These are phyloP conservation scores for Hypsibius dujardini DNA, from an alignment of 1,140 invertebrate species.

Conservation along the genomic window DNA sequence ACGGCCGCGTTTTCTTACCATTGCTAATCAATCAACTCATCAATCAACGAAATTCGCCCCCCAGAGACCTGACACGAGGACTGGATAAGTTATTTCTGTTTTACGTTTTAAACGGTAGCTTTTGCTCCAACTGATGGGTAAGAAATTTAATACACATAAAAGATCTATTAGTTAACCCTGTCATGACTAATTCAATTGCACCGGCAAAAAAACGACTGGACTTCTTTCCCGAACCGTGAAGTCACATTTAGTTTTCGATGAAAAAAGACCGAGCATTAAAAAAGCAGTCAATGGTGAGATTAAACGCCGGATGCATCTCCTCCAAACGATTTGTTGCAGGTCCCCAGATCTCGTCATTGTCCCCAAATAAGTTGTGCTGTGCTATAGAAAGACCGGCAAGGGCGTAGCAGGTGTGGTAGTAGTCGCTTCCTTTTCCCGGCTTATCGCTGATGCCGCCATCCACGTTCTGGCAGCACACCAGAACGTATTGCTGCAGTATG, in stretches of 20 bases:
- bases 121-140: too few species aligned
- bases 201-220: too few species aligned
- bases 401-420: conserved; percentile 91
- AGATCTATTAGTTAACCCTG: too few species aligned
- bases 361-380: conserved; percentile 43
- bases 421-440: conserved; percentile 78
- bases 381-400: conserved; percentile 82
- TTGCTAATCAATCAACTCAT: too few species aligned
- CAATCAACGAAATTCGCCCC: too few species aligned
- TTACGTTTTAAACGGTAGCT: too few species aligned
- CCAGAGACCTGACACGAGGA: too few species aligned
- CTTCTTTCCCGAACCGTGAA: too few species aligned
- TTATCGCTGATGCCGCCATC: conserved; percentile 86
- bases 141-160: too few species aligned
- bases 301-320: conserved; percentile 13
- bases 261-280: not conserved
- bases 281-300: not conserved
- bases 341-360: not conserved
- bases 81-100: too few species aligned
- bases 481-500: conserved; percentile 81
- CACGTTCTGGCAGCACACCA: conserved; percentile 74
- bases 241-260: not conserved
- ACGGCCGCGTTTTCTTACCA: too few species aligned
- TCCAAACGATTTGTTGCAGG: not conserved
- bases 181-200: too few species aligned